Evolutionary conservation across 2,888 invertebrate species (phyloP), one percentile per base, ranked within the genome.

Genomic region (Hypomecis punctinalis): DNA sequence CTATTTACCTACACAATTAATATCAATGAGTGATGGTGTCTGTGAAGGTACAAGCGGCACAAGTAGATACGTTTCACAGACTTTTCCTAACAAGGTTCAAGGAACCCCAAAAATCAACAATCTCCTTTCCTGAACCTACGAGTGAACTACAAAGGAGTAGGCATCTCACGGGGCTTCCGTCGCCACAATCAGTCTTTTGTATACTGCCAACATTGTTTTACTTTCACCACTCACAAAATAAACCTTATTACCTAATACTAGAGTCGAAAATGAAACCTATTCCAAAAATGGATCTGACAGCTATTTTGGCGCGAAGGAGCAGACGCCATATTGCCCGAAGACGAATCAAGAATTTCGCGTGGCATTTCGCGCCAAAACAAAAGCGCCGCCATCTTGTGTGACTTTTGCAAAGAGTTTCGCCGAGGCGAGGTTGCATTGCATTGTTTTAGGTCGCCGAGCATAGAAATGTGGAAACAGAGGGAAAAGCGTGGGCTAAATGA

Each of bases 151-250:
- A 77, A 74, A 77, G 72, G 67, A 23, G 61, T 61, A 67, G 56
- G 54, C 61, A 65, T 67, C 68, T 73, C 69, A 73, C 76, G 72
- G 75, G 74, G 67, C 57, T 79, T 79, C 79, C 78, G 76, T 74
- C 66, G 67, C 75, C 75, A 78, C 80, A 80, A 80, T 81, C 80
- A 80, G 75, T 68, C 79, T 76, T 78, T 76, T 80, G 76, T 74
- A 70, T 57, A 54, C 66, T 63, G 67, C 75, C 68, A 73, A 64
- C 64, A 68, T 72, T 53, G 43, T 60, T 68, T 63, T 68, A 65
- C 65, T 46, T 46, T 11, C 42, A 33, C 11, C 9, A n/a, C 10
- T 46, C 3, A 52, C 40, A 63, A 56, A 63, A 58, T 53, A 5
- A 35, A 56, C 60, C 47, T 46, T 72, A 68, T 37, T 36, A 0